Evolutionary conservation across 2,888 invertebrate species (phyloP).

Genomic region (Brassicogethes aeneus): DNA sequence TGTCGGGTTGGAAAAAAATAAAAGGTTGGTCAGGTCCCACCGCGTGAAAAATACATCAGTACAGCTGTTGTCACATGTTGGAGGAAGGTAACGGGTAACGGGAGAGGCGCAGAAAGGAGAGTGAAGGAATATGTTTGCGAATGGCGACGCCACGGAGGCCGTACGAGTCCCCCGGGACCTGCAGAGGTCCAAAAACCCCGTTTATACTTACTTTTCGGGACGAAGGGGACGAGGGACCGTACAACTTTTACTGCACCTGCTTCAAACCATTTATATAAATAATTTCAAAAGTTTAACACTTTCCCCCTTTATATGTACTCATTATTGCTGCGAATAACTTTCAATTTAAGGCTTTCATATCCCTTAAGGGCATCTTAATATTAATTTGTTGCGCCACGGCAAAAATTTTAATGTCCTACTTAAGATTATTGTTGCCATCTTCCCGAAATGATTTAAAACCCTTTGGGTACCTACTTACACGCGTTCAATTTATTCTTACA

Average conservation of each 20-base stretch:
- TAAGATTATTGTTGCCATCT: neutral
- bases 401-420: neutral
- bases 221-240: too few species aligned
- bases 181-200: constrained; percentile 29
- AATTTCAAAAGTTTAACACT: constrained; percentile 19
- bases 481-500: too few species aligned
- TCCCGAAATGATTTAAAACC: too few species aligned
- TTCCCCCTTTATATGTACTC: neutral
- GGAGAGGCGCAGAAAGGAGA: constrained; percentile 30
- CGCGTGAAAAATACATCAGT: neutral
- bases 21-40: neutral
- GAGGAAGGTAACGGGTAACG: too few species aligned
- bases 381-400: neutral
- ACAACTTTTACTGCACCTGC: constrained; percentile 28
- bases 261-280: constrained; percentile 33
- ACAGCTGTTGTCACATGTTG: constrained; percentile 27
- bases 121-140: constrained; percentile 38
- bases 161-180: constrained; percentile 32
- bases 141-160: constrained; percentile 36
- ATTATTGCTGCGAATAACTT: neutral
- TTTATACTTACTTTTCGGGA: constrained; percentile 18
- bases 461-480: too few species aligned
- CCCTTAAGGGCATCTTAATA: neutral
- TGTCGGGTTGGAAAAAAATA: neutral
- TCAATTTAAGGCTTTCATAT: neutral